Evolutionary conservation across 92 coral and sea anemone genomes (phyloP).

Genomic region (Anthopleura xanthogrammica): DNA sequence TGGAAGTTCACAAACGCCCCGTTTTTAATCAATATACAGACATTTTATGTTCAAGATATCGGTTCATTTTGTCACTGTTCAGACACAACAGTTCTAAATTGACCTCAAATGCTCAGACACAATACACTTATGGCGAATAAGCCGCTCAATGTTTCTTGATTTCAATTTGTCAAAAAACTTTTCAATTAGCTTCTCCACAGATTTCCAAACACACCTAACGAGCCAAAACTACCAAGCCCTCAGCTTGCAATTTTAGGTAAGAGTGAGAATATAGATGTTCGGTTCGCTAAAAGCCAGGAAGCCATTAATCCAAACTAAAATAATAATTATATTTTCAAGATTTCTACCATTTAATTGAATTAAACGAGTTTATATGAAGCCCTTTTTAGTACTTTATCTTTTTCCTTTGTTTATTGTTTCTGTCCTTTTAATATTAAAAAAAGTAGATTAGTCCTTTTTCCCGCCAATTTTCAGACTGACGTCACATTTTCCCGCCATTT

Average conservation of each 20-base stretch:
- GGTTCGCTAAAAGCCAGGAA: background rate
- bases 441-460: background rate
- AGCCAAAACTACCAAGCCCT: background rate
- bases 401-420: background rate
- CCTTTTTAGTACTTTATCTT: background rate
- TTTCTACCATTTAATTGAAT: background rate
- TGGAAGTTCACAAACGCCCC: background rate
- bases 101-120: too few relatives aligned
- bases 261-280: background rate
- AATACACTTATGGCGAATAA: too few relatives aligned
- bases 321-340: background rate
- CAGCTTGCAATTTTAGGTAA: background rate
- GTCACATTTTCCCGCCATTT: constrained; percentile 2
- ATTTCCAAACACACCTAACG: too few relatives aligned
- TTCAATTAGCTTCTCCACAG: too few relatives aligned
- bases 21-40: background rate
- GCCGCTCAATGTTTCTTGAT: background rate
- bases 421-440: background rate
- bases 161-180: too few relatives aligned
- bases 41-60: background rate
- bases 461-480: background rate
- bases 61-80: background rate
- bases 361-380: background rate
- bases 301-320: background rate
- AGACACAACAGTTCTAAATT: too few relatives aligned